phyloP scores from a whole-genome alignment of 2,113 vertebrate genomes.

The Neolamprologus fasciatus region DNA sequence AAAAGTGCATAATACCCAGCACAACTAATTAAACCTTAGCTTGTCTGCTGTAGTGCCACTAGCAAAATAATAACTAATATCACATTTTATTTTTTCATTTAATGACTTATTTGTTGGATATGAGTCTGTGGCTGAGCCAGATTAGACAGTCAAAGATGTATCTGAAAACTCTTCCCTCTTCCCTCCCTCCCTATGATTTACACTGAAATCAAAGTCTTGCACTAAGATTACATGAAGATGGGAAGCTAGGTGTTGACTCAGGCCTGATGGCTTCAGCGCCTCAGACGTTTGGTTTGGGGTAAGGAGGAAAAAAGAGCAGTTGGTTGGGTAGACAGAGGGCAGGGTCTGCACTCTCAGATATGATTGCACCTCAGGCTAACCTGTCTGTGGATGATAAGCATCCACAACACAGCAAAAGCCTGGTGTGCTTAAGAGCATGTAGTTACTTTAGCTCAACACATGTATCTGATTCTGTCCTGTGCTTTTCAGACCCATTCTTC shows the following conservation, averaged over 20 bases:
- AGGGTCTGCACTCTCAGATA: slow-evolving; percentile 17
- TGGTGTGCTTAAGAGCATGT: neutral
- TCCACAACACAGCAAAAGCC: neutral
- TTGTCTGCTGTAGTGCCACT: neutral
- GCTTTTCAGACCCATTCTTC: neutral
- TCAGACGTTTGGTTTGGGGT: neutral
- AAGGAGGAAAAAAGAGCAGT: neutral
- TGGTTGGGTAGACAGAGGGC: neutral
- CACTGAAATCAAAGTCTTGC: neutral
- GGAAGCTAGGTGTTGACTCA: neutral
- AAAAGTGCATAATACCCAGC: neutral
- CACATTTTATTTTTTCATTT: neutral
- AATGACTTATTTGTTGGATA: neutral
- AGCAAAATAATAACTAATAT: neutral
- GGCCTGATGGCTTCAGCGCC: neutral
- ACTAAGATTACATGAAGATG: neutral
- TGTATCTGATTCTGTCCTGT: neutral
- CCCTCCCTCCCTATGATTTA: neutral
- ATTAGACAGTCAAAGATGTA: neutral
- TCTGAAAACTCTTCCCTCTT: neutral
- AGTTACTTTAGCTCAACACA: neutral
- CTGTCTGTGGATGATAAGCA: slow-evolving; percentile 43
- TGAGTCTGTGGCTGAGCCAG: neutral
- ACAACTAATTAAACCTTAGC: neutral
- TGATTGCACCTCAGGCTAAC: slow-evolving; percentile 23